Base-by-base conservation (phyloP, 2,797 vertebrate species). In the Pogonophryne albipinna region DNA sequence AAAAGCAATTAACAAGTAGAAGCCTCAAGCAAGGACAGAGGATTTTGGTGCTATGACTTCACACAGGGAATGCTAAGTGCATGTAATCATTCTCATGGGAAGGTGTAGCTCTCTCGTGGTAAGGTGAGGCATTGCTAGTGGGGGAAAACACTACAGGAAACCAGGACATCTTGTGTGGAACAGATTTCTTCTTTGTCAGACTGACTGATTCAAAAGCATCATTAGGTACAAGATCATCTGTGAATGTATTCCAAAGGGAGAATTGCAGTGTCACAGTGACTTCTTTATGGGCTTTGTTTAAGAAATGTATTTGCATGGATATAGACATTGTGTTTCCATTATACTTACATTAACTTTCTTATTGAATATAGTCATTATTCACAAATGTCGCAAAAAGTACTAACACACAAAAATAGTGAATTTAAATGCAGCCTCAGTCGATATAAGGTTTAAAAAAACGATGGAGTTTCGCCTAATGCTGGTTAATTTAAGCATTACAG, bases 11-110 rank as follows among this genome's bases (percentile, higher is more conserved):
- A 92, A 75, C 38, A 12, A 64, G 44, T 42, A 71, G 74, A 74
- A 79, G 73, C 76, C 57, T 56, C 47, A 14, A 79, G 75, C 71
- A 69, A 60, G 59, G 15, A 51, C 78, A 69, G 38, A 4, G 41
- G 72, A 64, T 53, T 78, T 79, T 27, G 74, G 52, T 74, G 50
- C n/a, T 17, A 72, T 51, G 58, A 71, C 38, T 76, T 71, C 57
- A 52, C 70, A 59, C 84, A 82, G 77, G 66, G 74, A 83, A 86
- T 70, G 79, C 78, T 87, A 85, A 91, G 78, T 84, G 86, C 77
- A 84, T 80, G 72, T 91, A 89, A 88, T 90, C 68, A 79, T 85
- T 85, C 90, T 91, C 86, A 77, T 47, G 78, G 83, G 89, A 82
- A 82, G 69, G 55, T 45, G 53, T 57, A 10, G 77, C 50, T 68